Evolutionary conservation across 2,113 vertebrate species (phyloP).

Genomic region (Clarias gariepinus): DNA sequence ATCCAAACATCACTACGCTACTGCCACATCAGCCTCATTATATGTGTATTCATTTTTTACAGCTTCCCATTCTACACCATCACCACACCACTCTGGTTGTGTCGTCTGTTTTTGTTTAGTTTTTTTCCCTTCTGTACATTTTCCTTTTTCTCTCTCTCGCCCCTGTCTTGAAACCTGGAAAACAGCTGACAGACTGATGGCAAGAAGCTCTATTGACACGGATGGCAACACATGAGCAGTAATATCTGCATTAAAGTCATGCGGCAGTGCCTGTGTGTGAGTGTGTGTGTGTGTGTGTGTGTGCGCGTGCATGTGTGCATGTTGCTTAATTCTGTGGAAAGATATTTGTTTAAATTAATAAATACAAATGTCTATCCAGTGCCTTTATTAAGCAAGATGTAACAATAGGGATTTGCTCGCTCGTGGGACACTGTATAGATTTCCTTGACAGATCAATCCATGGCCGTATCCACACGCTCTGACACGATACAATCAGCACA

Average conservation of each 20-base stretch:
- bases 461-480: not conserved
- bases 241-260: slow-evolving; percentile 58
- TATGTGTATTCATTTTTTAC: slow-evolving; percentile 39
- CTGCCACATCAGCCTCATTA: slow-evolving; percentile 25
- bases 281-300: slow-evolving; percentile 53
- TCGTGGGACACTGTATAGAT: not conserved
- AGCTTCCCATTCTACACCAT: slow-evolving; percentile 13
- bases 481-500: not conserved
- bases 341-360: not conserved
- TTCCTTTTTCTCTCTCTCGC: slow-evolving; percentile 3
- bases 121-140: not conserved
- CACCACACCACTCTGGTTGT: not conserved
- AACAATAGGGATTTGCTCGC: not conserved
- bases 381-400: not conserved
- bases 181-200: slow-evolving; percentile 62
- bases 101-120: not conserved
- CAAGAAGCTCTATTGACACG: slow-evolving; percentile 60
- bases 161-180: slow-evolving; percentile 58
- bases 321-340: not conserved
- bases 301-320: slow-evolving; percentile 37
- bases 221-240: slow-evolving; percentile 65
- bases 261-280: slow-evolving; percentile 39
- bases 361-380: not conserved
- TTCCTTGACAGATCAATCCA: not conserved
- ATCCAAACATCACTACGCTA: slow-evolving; percentile 14